Base-by-base conservation (phyloP, 64 coral and sea anemone genomes). In the Stichodactyla mertensii region DNA sequence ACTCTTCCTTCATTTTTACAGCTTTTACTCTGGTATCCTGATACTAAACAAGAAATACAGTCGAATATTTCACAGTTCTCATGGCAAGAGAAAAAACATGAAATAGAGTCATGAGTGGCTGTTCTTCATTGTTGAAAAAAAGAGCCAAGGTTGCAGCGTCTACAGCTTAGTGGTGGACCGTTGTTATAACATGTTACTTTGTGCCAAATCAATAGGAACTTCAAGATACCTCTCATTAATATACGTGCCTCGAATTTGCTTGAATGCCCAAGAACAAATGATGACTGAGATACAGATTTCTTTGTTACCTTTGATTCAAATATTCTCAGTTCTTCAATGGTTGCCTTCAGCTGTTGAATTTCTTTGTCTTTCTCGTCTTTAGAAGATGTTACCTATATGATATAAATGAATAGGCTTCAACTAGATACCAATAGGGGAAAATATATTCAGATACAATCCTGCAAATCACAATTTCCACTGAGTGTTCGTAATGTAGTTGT, bases 1-100 rank as follows among this genome's bases (percentile, higher is more conserved):
- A 93, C 22, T 93, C 61, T 82, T 89, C 88, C 28, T 93, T 93
- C 92, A 93, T 93, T 84, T 93, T 85, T 57, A 89, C 8, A 16
- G 83, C 89, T 83, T 52, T 93, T 67, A 77, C 80, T 28, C 92
- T 57, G 55, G 89, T 23, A 12, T 93, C 87, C 57, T 89, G 88
- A 86, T 93, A 86, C 87, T 93, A 52, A 82, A 54, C 78, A 52
- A 85, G 55, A 18, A 62, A 82, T 18, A 64, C 18, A 87, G 36
- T 45, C 36, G 1, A 45, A 54, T 19, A 86, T 64, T 67, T 31
- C 16, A 7, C 14, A 14, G 66, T 23, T 19, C 36, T 45, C 36
- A 87, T 56, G 28, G 36, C 64, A 61, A 82, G 27, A 31, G 24
- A 13, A 26, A 78, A 16, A 52, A 51, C 54, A 57, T 54, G 4